Evolutionary conservation across 2,113 vertebrate genomes (phyloP).

Genomic region (Ochotona princeps): DNA sequence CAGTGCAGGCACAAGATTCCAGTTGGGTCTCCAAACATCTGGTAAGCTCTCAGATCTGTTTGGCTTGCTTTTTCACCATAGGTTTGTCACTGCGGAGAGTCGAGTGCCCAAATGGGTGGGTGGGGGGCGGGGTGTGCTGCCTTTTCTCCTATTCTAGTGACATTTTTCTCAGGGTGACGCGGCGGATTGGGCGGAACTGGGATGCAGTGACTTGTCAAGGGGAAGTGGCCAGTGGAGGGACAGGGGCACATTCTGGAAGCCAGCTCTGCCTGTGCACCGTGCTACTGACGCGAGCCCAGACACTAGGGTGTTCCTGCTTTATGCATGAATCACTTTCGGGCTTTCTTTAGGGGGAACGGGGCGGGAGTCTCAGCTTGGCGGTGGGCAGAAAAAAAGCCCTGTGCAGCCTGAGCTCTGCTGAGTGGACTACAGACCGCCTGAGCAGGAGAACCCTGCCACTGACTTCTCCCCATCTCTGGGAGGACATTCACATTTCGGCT

Average conservation of each 20-base stretch:
- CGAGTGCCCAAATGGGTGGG: neutral
- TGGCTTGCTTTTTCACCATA: neutral
- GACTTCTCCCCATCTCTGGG: neutral
- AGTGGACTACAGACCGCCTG: conserved; percentile 29
- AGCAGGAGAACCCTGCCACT: conserved; percentile 45
- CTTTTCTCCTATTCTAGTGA: conserved; percentile 31
- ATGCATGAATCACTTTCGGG: neutral
- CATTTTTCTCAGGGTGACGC: conserved; percentile 62
- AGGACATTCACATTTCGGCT: conserved; percentile 79
- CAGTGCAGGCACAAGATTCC: conserved; percentile 56
- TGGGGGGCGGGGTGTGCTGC: neutral
- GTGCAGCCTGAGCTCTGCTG: conserved; percentile 28
- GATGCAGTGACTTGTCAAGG: conserved; percentile 60
- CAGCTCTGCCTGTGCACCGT: neutral
- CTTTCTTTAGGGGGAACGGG: neutral
- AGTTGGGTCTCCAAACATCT: conserved; percentile 51
- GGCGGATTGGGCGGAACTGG: neutral
- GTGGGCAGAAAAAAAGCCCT: conserved; percentile 52
- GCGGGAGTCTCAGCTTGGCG: neutral
- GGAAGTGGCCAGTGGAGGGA: neutral
- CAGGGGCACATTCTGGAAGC: neutral
- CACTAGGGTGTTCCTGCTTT: neutral
- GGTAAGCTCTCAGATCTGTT: conserved; percentile 63
- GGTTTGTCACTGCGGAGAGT: neutral
- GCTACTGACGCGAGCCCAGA: neutral